Conservation (phyloP, 92 coral and sea anemone species). For the Paramuricea clavata region DNA sequence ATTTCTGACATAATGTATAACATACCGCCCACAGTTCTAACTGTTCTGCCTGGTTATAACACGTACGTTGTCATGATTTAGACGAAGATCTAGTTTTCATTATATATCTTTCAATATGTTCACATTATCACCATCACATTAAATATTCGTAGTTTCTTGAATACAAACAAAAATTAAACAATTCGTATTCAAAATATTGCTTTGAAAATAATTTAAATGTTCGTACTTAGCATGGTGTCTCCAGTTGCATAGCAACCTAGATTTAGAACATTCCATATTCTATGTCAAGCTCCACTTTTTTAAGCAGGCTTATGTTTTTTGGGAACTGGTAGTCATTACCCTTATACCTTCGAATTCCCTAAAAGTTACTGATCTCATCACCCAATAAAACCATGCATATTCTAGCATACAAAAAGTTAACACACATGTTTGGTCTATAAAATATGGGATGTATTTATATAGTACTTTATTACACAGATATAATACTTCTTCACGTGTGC, state of each 20-base stretch:
- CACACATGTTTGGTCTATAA: neutral
- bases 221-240: slow-evolving; percentile 10
- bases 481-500: neutral
- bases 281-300: no score
- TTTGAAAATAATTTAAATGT: no score
- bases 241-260: slow-evolving; percentile 10
- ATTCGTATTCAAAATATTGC: neutral
- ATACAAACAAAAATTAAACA: neutral
- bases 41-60: neutral
- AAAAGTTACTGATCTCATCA: neutral
- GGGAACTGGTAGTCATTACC: no score
- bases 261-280: neutral
- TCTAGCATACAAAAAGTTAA: neutral
- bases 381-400: neutral
- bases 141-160: neutral
- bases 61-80: neutral
- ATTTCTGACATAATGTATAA: neutral
- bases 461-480: no score
- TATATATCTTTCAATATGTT: neutral
- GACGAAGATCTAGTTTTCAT: neutral
- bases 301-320: no score
- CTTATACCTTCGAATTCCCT: no score
- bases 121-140: neutral
- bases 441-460: no score
- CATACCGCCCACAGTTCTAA: neutral